Base-by-base conservation (phyloP, 2,113 vertebrate species). In the Catharus bicknelli region DNA sequence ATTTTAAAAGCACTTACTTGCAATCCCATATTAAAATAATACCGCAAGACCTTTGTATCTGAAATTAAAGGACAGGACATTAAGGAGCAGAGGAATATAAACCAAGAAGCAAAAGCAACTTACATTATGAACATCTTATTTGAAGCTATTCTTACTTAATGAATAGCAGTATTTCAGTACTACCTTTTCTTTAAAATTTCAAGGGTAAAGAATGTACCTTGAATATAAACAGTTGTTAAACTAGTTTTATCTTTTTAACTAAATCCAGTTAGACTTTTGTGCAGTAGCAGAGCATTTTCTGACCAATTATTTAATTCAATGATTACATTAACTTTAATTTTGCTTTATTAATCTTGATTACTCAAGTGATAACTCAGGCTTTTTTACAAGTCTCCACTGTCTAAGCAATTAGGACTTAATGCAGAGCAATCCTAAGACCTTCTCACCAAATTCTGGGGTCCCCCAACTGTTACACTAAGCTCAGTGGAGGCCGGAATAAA, bases 21-120 rank as follows among this genome's bases (percentile, higher is more conserved):
- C 80, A 99, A 97, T 69, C 99, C 99, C 40, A 99, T 95, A 95
- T 99, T 99, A 97, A 99, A 99, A 95, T 99, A 99, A 92, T 99
- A 99, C 97, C 99, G 98, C 50, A 99, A 97, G 59, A 99, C 97
- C 86, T 99, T 99, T 94, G 97, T 98, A 97, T 99, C 99, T 99
- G 96, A 95, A 98, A 97, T 42, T 38, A 69, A 92, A 97, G 93
- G 66, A 88, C 2, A 92, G 22, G 36, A 30, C 40, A 69, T 83
- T 92, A 51, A 62, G 53, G 20, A 82, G 59, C 17, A 91, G n/a
- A 80, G 21, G 26, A 72, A 22, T 23, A 67, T 14, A 63, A 83
- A 76, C 5, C 3, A 5, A 81, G n/a, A 34, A 85, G 54, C 17
- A 91, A 54, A 48, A 91, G 54, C 50, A 48, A 66, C 16, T 53